Evolutionary conservation across 2,888 invertebrate species (phyloP), one percentile per base, ranked within the genome.

Genomic region (Vandiemenella viatica): DNA sequence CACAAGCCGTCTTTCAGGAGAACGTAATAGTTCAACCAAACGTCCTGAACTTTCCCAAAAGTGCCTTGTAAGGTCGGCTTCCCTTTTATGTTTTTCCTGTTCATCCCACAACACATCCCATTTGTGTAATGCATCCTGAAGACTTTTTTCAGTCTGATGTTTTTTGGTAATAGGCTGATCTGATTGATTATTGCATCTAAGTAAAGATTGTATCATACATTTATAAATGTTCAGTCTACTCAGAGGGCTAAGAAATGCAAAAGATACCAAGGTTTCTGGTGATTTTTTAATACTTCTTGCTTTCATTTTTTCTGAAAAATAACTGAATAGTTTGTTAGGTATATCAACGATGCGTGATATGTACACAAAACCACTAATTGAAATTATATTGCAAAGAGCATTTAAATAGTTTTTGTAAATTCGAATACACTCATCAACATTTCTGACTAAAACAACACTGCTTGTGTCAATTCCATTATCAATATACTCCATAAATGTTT

Each of bases 11-110:
- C 89, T 72, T 46, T 79, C 75, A 1, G 77, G 79, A 5, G 71
- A 73, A 60, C 76, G 72, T 52, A 79, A 69, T 43, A 73, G 70
- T 50, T 82, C 80, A 3, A 79, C 66, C 17, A 73, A 62, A 65
- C 79, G 80, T 0, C 79, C 79, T 37, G 77, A 70, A 51, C 72
- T 76, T 59, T 82, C 79, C 85, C 86, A 86, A 70, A 85, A 86
- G 43, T 73, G 62, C 59, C 77, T 77, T 0, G 85, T 86, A 20
- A 68, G 59, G 52, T 83, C 81, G 0, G 85, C 83, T 60, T 79
- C 76, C 50, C 73, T 74, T 41, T 44, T 49, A 37, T 49, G 26
- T 20, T 15, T 71, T 46, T 77, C 74, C 58, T 78, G 77, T 56
- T 77, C 76, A 16, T 79, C 77, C 50, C 74, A 73, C 53, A 81